phyloP scores from a whole-genome alignment of 2,113 vertebrate genomes.

The Heteronetta atricapilla region DNA sequence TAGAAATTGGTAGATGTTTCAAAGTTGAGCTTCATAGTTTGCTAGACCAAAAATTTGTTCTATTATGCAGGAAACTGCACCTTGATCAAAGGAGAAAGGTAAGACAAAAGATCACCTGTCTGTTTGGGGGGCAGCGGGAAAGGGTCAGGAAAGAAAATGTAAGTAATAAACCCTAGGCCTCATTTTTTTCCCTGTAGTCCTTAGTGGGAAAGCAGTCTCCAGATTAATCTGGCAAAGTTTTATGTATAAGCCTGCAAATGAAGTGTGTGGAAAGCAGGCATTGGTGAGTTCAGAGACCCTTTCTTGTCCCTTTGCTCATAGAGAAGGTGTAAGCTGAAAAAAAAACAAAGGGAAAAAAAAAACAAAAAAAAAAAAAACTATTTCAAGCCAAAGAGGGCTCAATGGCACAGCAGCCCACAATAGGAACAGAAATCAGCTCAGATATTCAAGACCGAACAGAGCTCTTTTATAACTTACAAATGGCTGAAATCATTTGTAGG shows the following conservation, averaged over 20 bases:
- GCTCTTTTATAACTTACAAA: constrained; percentile 56
- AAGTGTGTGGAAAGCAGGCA: neutral
- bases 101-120: neutral
- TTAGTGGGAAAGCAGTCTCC: neutral
- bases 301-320: neutral
- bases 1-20: neutral
- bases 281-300: neutral
- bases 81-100: constrained; percentile 20
- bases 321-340: constrained; percentile 31
- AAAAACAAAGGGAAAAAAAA: constrained; percentile 7
- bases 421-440: constrained; percentile 24
- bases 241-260: neutral
- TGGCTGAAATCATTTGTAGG: constrained; percentile 11
- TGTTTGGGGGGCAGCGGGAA: neutral
- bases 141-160: neutral
- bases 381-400: constrained; percentile 19
- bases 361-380: neutral
- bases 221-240: neutral
- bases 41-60: neutral
- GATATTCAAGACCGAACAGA: neutral
- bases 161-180: neutral
- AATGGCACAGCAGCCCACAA: neutral
- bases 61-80: neutral
- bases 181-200: neutral
- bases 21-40: neutral